Evolutionary conservation across 92 coral and sea anemone species (phyloP), one percentile per base, ranked within the genome.

Genomic region (Porites lobata): DNA sequence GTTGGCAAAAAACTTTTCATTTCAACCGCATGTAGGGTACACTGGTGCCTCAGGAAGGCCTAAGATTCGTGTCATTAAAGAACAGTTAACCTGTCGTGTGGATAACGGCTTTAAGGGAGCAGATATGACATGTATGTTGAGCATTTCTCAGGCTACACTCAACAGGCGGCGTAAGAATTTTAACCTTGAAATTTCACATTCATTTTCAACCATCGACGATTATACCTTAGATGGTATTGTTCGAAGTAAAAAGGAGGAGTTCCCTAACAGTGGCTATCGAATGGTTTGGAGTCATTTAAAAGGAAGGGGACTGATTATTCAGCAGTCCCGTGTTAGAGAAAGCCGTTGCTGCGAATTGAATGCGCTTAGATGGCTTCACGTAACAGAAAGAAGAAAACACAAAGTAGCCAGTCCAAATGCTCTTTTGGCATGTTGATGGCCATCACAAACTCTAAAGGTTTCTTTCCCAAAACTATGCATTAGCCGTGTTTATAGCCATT

Each of bases 401-500:
- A 76, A 24, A 38, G 84, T 85, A 7, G 22, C 15, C 53, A 53
- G 84, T 56, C 89, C 89, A 1, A 76, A 85, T 85, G 89, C 83
- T 9, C 53, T 29, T 85, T 38, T 85, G 89, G 83, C 89, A 85
- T 65, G 52, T 85, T 59, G 89, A 85, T 76, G 89, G 89, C 0
- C 62, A 75, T 67, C 89, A 85, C 69, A 85, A 85, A 83, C 82
- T 84, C 13, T 18, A 74, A 17, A 64, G 69, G 69, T 64, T 7
- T 11, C n/a, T 64, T 53, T 26, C 29, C 2, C 29, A 26, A 26
- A 26, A 26, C 29, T 26, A 26, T 26, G 29, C 29, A 26, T 26
- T 26, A 26, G 29, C 29, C 29, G 29, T 26, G 29, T 26, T 26
- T 26, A 26, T 26, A 26, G 29, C 29, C 29, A 26, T 26, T 26